phyloP scores from a whole-genome alignment of 2,797 vertebrate genomes.

The Anguilla marmorata region DNA sequence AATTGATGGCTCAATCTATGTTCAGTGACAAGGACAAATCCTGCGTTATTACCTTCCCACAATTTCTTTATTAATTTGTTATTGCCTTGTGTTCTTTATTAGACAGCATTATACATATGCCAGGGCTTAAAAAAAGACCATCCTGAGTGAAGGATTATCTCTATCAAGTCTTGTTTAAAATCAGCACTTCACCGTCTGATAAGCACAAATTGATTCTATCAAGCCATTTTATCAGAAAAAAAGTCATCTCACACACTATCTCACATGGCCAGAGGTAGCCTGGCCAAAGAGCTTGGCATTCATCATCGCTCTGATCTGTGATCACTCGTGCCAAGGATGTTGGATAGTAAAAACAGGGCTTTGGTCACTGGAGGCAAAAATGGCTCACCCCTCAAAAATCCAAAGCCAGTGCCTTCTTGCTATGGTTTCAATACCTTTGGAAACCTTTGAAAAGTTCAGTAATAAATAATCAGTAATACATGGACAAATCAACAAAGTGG shows the following conservation, averaged over 20 bases:
- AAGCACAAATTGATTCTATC: constrained; percentile 22
- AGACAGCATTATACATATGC: neutral
- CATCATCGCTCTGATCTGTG: neutral
- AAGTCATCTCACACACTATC: constrained; percentile 8
- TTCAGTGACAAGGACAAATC: constrained; percentile 22
- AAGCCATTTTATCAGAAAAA: constrained; percentile 8
- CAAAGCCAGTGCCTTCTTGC: neutral
- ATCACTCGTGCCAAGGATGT: neutral
- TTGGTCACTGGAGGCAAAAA: constrained; percentile 14
- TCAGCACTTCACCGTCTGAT: neutral
- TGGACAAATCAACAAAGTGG: neutral
- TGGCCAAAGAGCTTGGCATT: neutral
- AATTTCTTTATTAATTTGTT: constrained; percentile 28
- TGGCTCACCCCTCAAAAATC: neutral
- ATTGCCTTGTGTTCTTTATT: constrained; percentile 19
- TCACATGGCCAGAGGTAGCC: neutral
- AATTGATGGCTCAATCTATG: constrained; percentile 25
- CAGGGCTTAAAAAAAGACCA: constrained; percentile 1
- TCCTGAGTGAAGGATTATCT: neutral
- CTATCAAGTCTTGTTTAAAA: constrained; percentile 25
- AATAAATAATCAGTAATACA: neutral
- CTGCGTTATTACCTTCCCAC: constrained; percentile 11
- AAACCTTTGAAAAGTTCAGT: neutral
- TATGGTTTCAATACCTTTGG: neutral
- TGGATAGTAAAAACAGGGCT: neutral